These are phyloP conservation scores for Poecile atricapillus DNA, from an alignment of 2,113 vertebrate species.

Conservation along the genomic window DNA sequence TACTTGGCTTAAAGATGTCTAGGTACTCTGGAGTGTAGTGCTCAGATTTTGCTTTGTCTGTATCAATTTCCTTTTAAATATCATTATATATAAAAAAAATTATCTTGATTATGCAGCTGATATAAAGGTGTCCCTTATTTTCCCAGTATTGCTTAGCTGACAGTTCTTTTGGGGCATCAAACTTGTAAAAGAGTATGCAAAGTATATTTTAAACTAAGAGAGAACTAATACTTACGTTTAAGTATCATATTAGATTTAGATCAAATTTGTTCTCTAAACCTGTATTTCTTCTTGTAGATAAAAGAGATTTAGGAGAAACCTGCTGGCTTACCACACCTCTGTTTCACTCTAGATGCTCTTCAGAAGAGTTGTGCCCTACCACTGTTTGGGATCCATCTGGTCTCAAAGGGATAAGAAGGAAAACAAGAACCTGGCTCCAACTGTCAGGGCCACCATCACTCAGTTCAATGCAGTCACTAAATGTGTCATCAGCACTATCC, in stretches of 20 bases:
- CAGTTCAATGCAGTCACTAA: conserved; percentile 92
- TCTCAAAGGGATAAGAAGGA: conserved; percentile 90
- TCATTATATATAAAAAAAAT: background rate
- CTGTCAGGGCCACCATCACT: conserved; percentile 89
- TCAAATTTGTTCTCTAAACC: background rate
- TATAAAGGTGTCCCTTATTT: background rate
- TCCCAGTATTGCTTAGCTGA: background rate
- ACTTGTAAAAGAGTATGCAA: background rate
- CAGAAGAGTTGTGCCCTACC: conserved; percentile 91
- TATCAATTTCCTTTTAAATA: background rate
- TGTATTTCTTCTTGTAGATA: background rate
- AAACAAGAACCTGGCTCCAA: conserved; percentile 86
- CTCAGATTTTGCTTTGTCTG: background rate
- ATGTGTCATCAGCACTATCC: conserved; percentile 88
- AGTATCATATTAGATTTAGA: background rate
- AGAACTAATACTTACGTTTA: background rate
- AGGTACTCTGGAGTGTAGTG: background rate
- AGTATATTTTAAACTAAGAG: background rate
- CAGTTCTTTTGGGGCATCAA: background rate
- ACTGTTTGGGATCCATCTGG: conserved; percentile 94
- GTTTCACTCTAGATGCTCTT: conserved; percentile 82
- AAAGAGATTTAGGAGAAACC: background rate
- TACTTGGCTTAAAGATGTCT: background rate
- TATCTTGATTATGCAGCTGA: background rate
- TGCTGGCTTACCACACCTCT: background rate